These are phyloP conservation scores for Andrena marginata DNA, from an alignment of 2,888 invertebrate genomes.

Conservation along the genomic window DNA sequence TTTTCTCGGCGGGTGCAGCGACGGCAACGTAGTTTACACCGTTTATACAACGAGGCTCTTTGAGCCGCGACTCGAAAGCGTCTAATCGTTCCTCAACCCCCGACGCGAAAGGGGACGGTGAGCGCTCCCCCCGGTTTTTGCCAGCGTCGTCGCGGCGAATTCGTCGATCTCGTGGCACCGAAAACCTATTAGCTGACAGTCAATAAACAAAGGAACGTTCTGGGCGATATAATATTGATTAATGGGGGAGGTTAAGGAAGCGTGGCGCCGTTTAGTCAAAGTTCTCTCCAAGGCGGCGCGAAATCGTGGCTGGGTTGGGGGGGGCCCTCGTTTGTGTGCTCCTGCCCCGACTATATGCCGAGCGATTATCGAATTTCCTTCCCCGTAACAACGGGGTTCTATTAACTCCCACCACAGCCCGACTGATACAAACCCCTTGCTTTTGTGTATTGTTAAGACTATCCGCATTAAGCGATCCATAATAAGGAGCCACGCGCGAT, in stretches of 20 bases:
- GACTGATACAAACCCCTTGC: conserved; percentile 78
- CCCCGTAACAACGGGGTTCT: conserved; percentile 85
- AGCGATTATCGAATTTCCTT: conserved; percentile 85
- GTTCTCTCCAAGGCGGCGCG: conserved; percentile 82
- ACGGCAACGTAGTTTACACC: conserved; percentile 70
- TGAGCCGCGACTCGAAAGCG: conserved; percentile 62
- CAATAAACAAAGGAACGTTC: conserved; percentile 85
- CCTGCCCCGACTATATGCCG: conserved; percentile 80
- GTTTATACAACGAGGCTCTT: conserved; percentile 71
- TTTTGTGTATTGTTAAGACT: conserved; percentile 84
- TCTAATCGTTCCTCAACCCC: conserved; percentile 57
- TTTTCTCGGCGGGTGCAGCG: conserved; percentile 68
- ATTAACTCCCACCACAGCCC: conserved; percentile 84
- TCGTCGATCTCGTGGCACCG: conserved; percentile 75
- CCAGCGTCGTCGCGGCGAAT: conserved; percentile 54
- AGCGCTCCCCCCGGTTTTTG: conserved; percentile 62
- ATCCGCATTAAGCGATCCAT: conserved; percentile 84
- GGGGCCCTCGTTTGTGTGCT: conserved; percentile 57
- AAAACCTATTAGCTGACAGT: conserved; percentile 84
- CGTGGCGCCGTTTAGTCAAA: conserved; percentile 85
- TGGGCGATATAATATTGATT: conserved; percentile 85
- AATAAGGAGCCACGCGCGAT: conserved; percentile 82
- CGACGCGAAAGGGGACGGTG: conserved; percentile 12
- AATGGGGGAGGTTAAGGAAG: conserved; percentile 85
- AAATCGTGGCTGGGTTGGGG: conserved; percentile 45